Percentiles rank a stretch among this genome's conserved stretches.
Evolutionary conservation across 2,797 vertebrate species (phyloP).

Genomic region (Echiichthys vipera): DNA sequence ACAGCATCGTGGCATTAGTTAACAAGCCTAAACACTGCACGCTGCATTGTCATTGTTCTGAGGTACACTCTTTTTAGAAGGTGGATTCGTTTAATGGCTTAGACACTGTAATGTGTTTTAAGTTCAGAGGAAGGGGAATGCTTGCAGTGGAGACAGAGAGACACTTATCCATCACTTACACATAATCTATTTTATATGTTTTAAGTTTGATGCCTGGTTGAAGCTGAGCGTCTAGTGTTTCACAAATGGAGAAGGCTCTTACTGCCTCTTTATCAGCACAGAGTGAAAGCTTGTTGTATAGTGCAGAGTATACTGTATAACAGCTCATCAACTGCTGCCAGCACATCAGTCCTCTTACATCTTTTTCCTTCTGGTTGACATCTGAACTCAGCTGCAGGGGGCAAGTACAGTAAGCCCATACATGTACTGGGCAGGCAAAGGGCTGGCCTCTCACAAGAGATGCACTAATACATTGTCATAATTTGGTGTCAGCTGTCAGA

Average conservation of each 20-base stretch:
- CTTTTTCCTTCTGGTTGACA: background rate
- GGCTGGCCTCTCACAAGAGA: background rate
- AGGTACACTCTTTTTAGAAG: background rate
- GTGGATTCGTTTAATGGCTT: background rate
- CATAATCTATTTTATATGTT: constrained; percentile 21
- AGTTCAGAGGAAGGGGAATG: background rate
- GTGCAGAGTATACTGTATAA: background rate
- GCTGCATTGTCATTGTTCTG: background rate
- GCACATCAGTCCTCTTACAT: background rate
- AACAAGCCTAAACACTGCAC: constrained; percentile 5
- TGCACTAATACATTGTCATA: background rate
- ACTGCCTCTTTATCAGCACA: constrained; percentile 10
- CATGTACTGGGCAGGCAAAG: background rate
- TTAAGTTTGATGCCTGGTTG: constrained; percentile 2
- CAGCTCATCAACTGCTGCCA: constrained; percentile 5
- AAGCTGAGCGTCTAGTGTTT: constrained; percentile 29
- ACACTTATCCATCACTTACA: constrained; percentile 19
- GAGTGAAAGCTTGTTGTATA: constrained; percentile 3
- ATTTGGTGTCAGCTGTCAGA: too few relatives aligned
- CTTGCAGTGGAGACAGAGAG: background rate
- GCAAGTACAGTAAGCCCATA: background rate
- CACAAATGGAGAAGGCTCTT: constrained; percentile 31
- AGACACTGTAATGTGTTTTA: background rate
- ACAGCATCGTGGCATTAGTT: constrained; percentile 11
- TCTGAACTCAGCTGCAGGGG: background rate